Evolutionary conservation across 2,113 vertebrate genomes (phyloP).

Genomic region (Zonotrichia leucophrys): DNA sequence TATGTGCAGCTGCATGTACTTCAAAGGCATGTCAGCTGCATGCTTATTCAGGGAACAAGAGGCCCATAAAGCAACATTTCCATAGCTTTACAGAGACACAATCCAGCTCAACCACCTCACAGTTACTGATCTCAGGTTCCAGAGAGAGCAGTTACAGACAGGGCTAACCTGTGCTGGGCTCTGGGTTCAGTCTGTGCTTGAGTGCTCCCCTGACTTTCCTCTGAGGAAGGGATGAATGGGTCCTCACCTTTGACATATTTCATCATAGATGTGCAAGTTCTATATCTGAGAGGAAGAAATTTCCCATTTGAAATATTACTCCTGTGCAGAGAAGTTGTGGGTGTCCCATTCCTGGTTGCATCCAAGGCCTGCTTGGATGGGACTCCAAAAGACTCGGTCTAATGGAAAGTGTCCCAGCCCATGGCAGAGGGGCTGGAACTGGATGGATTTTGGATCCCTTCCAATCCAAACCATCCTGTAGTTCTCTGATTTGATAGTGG

Average conservation of each 20-base stretch:
- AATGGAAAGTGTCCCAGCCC: neutral
- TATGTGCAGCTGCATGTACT: slow-evolving; percentile 26
- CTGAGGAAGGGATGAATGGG: neutral
- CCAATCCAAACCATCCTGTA: neutral
- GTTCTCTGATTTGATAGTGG: neutral
- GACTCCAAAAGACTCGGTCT: neutral
- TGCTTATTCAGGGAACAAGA: neutral
- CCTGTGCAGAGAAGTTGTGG: neutral
- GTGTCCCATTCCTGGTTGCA: neutral
- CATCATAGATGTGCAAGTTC: neutral
- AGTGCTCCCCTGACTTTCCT: neutral
- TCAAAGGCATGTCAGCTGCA: slow-evolving; percentile 27
- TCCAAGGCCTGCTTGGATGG: neutral
- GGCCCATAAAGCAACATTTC: neutral
- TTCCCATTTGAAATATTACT: neutral
- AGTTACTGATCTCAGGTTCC: neutral
- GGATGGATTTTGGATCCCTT: neutral
- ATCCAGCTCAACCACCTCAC: neutral
- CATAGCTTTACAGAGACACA: neutral
- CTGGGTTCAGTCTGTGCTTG: accelerated
- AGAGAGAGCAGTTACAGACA: neutral
- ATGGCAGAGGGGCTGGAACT: neutral
- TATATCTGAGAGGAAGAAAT: neutral
- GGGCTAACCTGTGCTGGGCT: neutral
- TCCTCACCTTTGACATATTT: accelerated